Evolutionary conservation across 2,888 invertebrate species (phyloP).

Genomic region (Aproaerema taeniolella): DNA sequence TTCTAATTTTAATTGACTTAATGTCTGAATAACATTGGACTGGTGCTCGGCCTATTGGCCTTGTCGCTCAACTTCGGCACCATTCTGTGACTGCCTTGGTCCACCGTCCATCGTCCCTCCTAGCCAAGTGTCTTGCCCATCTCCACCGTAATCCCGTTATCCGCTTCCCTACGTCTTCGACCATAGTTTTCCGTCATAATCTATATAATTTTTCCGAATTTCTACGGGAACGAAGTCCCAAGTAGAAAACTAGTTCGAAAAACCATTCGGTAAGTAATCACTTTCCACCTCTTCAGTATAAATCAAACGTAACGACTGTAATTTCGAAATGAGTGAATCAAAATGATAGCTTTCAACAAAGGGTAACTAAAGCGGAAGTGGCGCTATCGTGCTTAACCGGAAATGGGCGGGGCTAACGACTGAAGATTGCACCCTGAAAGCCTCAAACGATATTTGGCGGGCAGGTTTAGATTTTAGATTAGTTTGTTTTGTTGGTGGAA

Average conservation of each 20-base stretch:
- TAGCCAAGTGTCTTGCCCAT: no score
- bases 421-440: conserved; percentile 39
- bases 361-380: conserved; percentile 23
- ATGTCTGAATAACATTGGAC: no score
- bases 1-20: no score
- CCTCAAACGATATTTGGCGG: conserved; percentile 27
- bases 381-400: conserved; percentile 27
- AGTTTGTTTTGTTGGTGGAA: conserved; percentile 6
- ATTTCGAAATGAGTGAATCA: conserved; percentile 33
- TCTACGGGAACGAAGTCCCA: background rate
- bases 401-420: conserved; percentile 46
- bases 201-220: no score
- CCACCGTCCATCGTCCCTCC: no score
- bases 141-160: no score
- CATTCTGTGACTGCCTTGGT: no score
- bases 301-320: background rate
- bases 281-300: background rate
- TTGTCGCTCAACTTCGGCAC: no score
- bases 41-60: no score
- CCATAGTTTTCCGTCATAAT: no score
- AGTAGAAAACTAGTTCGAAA: background rate
- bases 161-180: no score
- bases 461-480: conserved; percentile 24
- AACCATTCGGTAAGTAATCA: background rate
- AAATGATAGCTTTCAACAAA: conserved; percentile 40